Evolutionary conservation across 1,140 invertebrate genomes (phyloP).

Genomic region (Phymorhynchus buccinoides): DNA sequence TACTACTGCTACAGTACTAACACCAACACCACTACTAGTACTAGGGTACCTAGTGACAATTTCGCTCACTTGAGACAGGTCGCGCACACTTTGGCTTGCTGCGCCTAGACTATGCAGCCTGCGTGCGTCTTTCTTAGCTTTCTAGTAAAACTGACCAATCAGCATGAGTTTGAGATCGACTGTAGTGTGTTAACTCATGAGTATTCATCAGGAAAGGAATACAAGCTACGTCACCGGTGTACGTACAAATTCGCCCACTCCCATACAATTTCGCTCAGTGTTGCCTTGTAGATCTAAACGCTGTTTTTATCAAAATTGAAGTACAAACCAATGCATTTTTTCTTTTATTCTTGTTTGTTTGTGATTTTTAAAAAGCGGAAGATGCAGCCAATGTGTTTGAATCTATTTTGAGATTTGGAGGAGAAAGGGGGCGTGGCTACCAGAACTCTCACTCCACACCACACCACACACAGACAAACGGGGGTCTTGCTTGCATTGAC

Average conservation of each 20-base stretch:
- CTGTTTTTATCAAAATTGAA: neutral
- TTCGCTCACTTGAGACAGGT: neutral
- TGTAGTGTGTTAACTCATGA: neutral
- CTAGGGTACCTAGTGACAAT: too few relatives aligned
- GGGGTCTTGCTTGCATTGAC: too few relatives aligned
- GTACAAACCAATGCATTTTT: too few relatives aligned
- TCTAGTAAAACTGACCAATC: neutral
- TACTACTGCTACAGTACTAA: too few relatives aligned
- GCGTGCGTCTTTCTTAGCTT: neutral
- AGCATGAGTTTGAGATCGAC: neutral
- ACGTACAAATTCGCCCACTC: neutral
- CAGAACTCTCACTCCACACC: too few relatives aligned
- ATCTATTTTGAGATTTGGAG: too few relatives aligned
- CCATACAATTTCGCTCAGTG: neutral
- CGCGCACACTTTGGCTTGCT: neutral
- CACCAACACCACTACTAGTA: too few relatives aligned
- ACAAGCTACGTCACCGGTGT: neutral
- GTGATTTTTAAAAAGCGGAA: too few relatives aligned
- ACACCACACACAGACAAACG: too few relatives aligned
- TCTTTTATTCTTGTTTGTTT: neutral
- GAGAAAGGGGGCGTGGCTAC: too few relatives aligned
- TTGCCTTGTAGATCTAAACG: neutral
- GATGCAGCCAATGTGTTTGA: too few relatives aligned
- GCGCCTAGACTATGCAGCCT: neutral
- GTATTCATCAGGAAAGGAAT: neutral